Conservation (phyloP, 2,797 vertebrate genomes). For the Prunella strophiata region DNA sequence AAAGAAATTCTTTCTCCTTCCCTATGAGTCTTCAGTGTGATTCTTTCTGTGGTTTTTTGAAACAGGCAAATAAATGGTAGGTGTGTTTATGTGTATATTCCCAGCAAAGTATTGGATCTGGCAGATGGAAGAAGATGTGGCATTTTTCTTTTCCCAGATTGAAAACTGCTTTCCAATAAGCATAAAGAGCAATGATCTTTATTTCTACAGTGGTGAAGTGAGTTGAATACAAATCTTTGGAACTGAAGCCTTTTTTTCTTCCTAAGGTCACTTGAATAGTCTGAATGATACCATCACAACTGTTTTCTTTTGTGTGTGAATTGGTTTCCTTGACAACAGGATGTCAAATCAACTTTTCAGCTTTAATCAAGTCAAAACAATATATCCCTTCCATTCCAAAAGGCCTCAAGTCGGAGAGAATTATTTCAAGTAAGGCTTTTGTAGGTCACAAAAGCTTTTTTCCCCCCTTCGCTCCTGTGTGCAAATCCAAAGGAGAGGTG, state of each 20-base stretch:
- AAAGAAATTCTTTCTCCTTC: conserved; percentile 20
- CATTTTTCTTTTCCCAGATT: conserved; percentile 59
- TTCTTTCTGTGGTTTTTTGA: conserved; percentile 2
- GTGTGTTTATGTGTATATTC: background rate
- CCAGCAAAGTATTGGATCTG: conserved; percentile 35
- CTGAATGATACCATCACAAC: conserved; percentile 73
- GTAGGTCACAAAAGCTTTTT: conserved; percentile 63
- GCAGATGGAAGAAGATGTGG: conserved; percentile 41
- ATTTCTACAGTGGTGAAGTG: conserved; percentile 52
- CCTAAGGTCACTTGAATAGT: conserved; percentile 74
- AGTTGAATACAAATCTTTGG: conserved; percentile 64
- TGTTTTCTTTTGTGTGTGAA: conserved; percentile 73
- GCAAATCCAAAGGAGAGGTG: conserved; percentile 35
- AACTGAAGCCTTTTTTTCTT: conserved; percentile 61
- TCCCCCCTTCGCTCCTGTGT: rapidly evolving
- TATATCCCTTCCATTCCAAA: conserved; percentile 75
- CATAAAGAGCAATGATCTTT: conserved; percentile 70
- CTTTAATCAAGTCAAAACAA: conserved; percentile 79
- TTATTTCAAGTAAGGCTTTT: conserved; percentile 72
- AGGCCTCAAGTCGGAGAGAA: conserved; percentile 68
- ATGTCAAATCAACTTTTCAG: conserved; percentile 76
- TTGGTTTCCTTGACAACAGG: conserved; percentile 78
- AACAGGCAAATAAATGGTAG: conserved; percentile 23
- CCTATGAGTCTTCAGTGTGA: background rate
- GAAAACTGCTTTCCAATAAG: conserved; percentile 66